Conservation (phyloP, 2,797 vertebrate species). For the Botia kubotai region DNA sequence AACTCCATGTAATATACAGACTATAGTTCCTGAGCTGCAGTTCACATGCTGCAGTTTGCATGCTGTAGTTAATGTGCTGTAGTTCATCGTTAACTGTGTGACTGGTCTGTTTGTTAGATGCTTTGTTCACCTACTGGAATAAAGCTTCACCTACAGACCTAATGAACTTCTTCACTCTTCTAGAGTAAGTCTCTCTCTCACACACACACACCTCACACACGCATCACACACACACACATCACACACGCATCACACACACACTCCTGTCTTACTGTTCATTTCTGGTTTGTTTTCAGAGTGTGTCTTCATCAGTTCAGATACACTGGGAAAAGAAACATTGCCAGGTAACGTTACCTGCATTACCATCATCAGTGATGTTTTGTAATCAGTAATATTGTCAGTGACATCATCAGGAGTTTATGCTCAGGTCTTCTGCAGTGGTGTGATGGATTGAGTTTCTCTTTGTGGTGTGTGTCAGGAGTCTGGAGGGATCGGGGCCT, state of each 20-base stretch:
- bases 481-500: slow-evolving; percentile 97
- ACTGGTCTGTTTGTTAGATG: slow-evolving; percentile 77
- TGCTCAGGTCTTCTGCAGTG: slow-evolving; percentile 41
- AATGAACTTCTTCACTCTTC: slow-evolving; percentile 97
- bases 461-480: slow-evolving; percentile 85
- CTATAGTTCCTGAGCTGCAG: no score
- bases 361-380: background rate
- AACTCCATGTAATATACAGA: no score
- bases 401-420: no score
- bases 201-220: slow-evolving; percentile 1
- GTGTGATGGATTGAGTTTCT: slow-evolving; percentile 77
- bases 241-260: background rate
- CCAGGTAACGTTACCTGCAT: slow-evolving; percentile 87
- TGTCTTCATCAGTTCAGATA: slow-evolving; percentile 99
- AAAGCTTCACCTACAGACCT: slow-evolving; percentile 91
- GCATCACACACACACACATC: slow-evolving; percentile 1
- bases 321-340: slow-evolving; percentile 97
- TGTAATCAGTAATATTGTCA: no score
- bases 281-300: slow-evolving; percentile 78
- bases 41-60: no score
- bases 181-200: slow-evolving; percentile 85
- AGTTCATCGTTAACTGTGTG: background rate
- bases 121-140: slow-evolving; percentile 96
- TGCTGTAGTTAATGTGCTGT: background rate
- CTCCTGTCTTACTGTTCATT: background rate